Conservation (phyloP, 2,113 vertebrate genomes). For the Menura novaehollandiae region DNA sequence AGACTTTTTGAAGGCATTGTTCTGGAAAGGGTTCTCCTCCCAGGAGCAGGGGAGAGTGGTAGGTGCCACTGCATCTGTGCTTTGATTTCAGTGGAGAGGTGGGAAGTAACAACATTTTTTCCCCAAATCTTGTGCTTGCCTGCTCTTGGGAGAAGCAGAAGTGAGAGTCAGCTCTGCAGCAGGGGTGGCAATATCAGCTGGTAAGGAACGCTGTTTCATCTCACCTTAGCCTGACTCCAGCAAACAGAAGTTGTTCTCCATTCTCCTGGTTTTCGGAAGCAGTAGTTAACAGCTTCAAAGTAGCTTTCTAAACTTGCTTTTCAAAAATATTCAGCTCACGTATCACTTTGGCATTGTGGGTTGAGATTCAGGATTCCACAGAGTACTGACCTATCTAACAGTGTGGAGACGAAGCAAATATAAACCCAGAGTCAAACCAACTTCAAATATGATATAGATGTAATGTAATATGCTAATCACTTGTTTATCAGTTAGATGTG, state of each 20-base stretch:
- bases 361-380: not conserved
- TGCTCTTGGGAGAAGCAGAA: not conserved
- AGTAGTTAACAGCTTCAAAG: not conserved
- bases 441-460: not conserved
- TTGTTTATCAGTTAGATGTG: not conserved
- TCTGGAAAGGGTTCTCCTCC: not conserved
- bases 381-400: not conserved
- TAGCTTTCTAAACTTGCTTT: not conserved
- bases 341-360: not conserved
- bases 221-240: not conserved
- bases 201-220: not conserved
- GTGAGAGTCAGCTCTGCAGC: not conserved
- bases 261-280: not conserved
- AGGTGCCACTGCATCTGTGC: not conserved
- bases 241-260: not conserved
- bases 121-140: not conserved
- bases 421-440: not conserved
- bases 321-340: not conserved
- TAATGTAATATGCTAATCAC: not conserved
- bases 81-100: not conserved
- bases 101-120: not conserved
- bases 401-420: not conserved
- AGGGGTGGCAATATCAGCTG: not conserved
- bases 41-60: no score
- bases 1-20: not conserved